These are phyloP conservation scores for Odontomachus brunneus DNA, from an alignment of 1,140 invertebrate genomes.

Conservation along the genomic window DNA sequence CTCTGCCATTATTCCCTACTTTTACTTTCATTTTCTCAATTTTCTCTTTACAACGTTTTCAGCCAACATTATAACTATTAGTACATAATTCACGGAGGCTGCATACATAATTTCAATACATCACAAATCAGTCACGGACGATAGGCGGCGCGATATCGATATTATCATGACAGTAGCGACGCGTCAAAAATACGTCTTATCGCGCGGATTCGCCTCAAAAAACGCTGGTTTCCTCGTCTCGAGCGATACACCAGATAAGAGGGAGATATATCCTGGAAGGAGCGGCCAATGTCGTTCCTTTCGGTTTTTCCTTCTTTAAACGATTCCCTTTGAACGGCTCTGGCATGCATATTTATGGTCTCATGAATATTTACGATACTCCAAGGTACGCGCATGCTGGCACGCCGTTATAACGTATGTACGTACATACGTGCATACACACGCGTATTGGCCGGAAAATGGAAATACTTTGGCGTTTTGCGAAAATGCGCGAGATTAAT, in stretches of 20 bases:
- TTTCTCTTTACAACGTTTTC: no score
- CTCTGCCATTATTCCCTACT: no score
- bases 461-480: slow-evolving; percentile 69
- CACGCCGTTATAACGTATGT: slow-evolving; percentile 55
- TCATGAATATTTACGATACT: slow-evolving; percentile 79
- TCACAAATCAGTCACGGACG: not conserved
- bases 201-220: slow-evolving; percentile 13
- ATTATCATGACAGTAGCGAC: slow-evolving; percentile 10
- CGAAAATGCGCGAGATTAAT: slow-evolving; percentile 65
- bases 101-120: not conserved
- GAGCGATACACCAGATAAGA: slow-evolving; percentile 48
- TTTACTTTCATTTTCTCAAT: no score
- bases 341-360: slow-evolving; percentile 77
- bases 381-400: slow-evolving; percentile 69
- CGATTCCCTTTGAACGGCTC: slow-evolving; percentile 72
- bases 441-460: slow-evolving; percentile 63
- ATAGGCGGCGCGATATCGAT: not conserved
- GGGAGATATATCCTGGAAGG: slow-evolving; percentile 71
- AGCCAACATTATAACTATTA: no score
- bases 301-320: slow-evolving; percentile 74
- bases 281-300: slow-evolving; percentile 71
- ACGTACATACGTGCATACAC: slow-evolving; percentile 39
- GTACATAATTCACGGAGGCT: no score
- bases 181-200: slow-evolving; percentile 25
- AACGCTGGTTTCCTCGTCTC: slow-evolving; percentile 46